Conservation (phyloP, 2,888 invertebrate genomes). For the Rotaria magnacalcarata region DNA sequence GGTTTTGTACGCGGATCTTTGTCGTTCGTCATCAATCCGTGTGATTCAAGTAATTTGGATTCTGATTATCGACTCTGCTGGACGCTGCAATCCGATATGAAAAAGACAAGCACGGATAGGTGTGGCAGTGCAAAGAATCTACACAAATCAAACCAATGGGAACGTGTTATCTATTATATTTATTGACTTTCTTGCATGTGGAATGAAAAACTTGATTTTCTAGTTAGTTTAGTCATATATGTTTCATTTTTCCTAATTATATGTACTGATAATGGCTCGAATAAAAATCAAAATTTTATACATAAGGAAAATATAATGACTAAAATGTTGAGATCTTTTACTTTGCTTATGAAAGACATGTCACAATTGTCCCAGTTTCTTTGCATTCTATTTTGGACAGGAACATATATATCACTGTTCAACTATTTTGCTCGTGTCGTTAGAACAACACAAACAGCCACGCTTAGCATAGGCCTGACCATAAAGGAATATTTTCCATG, state of each 20-base stretch:
- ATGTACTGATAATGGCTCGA: not conserved
- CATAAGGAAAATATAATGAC: no score
- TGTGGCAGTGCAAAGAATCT: not conserved
- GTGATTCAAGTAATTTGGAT: not conserved
- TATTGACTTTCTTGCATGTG: not conserved
- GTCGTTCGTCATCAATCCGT: not conserved
- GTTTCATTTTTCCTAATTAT: not conserved
- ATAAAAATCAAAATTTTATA: no score
- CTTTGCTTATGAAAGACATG: no score
- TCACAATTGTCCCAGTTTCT: no score
- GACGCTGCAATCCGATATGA: not conserved
- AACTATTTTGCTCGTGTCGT: no score
- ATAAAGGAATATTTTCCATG: no score
- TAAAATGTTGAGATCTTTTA: no score
- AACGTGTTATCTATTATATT: not conserved
- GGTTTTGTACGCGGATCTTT: not conserved
- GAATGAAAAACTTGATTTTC: not conserved
- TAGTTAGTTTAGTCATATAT: not conserved
- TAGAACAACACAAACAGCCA: no score
- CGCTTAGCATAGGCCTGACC: no score
- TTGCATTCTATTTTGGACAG: no score
- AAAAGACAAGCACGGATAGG: not conserved
- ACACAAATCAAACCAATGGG: not conserved
- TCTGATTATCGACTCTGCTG: not conserved
- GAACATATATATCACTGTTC: no score